These are phyloP conservation scores for Callithrix jacchus DNA, from an alignment of 2,113 vertebrate genomes.

Conservation along the genomic window DNA sequence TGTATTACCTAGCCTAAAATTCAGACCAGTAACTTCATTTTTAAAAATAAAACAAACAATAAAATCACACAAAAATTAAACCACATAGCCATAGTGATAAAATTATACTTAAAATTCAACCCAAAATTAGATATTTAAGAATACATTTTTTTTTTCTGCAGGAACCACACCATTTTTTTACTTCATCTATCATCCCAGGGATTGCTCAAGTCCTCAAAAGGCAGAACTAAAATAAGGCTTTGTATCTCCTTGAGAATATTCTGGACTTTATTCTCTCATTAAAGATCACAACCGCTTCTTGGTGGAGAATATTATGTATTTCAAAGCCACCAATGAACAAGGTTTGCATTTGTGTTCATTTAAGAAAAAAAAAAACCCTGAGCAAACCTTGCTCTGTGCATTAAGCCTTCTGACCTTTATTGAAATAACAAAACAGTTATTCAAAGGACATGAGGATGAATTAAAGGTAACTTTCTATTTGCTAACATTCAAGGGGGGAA, in stretches of 20 bases:
- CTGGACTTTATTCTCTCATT: background rate
- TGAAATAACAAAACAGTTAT: conserved; percentile 80
- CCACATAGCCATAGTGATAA: background rate
- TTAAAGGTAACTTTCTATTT: conserved; percentile 78
- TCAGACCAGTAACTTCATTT: background rate
- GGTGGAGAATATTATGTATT: background rate
- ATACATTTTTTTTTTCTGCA: background rate
- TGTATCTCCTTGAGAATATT: background rate
- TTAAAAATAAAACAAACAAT: background rate
- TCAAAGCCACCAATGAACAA: conserved; percentile 34
- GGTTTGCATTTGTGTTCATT: conserved; percentile 64
- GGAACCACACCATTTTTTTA: rapidly evolving
- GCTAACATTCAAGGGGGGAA: conserved; percentile 49
- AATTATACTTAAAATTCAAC: background rate
- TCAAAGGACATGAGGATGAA: conserved; percentile 75
- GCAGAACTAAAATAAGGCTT: background rate
- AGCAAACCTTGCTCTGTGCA: conserved; percentile 69
- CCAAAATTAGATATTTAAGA: background rate
- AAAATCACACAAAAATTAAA: background rate
- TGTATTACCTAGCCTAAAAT: background rate
- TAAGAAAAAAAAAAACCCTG: conserved; percentile 7
- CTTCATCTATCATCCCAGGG: background rate
- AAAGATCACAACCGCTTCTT: conserved; percentile 13
- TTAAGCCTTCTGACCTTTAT: conserved; percentile 80
- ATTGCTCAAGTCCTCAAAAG: background rate